phyloP scores from a whole-genome alignment of 2,888 invertebrate species.

The Drosophila fungiperda region DNA sequence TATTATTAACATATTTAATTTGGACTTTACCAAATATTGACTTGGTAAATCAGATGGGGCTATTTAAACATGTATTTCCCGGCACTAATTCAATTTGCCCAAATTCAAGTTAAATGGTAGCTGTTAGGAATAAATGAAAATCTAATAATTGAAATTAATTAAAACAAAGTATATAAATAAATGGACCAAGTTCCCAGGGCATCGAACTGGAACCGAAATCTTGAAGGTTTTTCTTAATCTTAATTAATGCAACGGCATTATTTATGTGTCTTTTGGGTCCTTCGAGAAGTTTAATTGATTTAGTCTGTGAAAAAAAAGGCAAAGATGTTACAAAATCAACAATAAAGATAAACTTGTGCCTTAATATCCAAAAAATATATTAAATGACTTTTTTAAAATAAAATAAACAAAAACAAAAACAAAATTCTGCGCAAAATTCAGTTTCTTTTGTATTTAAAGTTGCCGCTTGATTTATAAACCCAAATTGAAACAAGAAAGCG shows the following conservation, averaged over 20 bases:
- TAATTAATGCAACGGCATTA: conserved; percentile 74
- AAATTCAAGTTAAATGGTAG: neutral
- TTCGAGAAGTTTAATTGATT: conserved; percentile 65
- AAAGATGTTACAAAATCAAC: conserved; percentile 15
- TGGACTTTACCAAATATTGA: neutral
- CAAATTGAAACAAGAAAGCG: neutral
- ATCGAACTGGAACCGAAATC: conserved; percentile 14
- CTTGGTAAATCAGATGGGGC: neutral
- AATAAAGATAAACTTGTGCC: conserved; percentile 34
- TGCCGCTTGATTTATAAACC: conserved; percentile 54
- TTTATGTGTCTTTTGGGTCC: conserved; percentile 54
- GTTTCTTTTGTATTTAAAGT: conserved; percentile 35
- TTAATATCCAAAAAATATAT: conserved; percentile 25
- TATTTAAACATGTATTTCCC: neutral
- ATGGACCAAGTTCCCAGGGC: conserved; percentile 24
- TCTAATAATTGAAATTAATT: conserved; percentile 72
- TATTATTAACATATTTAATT: neutral
- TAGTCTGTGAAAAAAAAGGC: conserved; percentile 46
- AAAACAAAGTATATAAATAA: conserved; percentile 66
- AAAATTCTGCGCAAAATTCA: conserved; percentile 26
- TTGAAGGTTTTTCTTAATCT: conserved; percentile 35
- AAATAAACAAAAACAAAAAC: conserved; percentile 1
- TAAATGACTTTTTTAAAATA: neutral
- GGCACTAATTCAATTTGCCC: too few relatives aligned
- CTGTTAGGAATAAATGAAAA: conserved; percentile 56